Evolutionary conservation across 2,797 vertebrate species (phyloP), one percentile per base, ranked within the genome.

Genomic region (Crax fasciolata): DNA sequence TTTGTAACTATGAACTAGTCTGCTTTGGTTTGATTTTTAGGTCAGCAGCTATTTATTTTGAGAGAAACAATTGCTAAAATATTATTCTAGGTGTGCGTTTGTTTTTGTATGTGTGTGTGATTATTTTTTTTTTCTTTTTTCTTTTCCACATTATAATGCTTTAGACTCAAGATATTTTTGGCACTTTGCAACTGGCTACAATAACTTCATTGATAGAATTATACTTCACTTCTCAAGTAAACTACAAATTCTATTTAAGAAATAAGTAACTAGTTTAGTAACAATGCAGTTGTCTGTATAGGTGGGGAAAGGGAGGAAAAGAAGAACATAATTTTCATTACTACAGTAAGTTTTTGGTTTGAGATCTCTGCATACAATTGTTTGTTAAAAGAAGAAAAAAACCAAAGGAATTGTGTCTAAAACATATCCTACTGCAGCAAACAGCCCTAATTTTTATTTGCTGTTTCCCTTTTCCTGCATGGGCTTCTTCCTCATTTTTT

Each of bases 301-400:
- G 17, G 19, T 51, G 16, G 86, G 3, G 11, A 55, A 44, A 65
- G 11, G 32, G 11, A 68, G 25, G 16, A 10, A 39, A 73, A 66
- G 35, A 82, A 82, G 58, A 93, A 61, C 11, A 17, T 8, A 28
- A 4, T 52, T 58, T 90, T 73, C 7, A 19, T 67, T 70, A 35
- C 20, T 12, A 13, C 8, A 21, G 55, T 68, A 90, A n/a, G 30
- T 51, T 78, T 93, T 71, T 91, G n/a, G 16, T 81, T 82, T 73
- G 43, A 32, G 8, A 43, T 62, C 2, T 87, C 27, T 76, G n/a
- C 13, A 16, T 71, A 24, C 9, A 44, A 68, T 20, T 52, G 6
- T 25, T 39, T 78, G 54, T 61, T 51, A 35, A 70, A 91, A 52
- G 35, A 68, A 70, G 21, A 43, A 14, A 44, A 48, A 39, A n/a